phyloP scores from a whole-genome alignment of 2,797 vertebrate species.

The Megaceryle alcyon region DNA sequence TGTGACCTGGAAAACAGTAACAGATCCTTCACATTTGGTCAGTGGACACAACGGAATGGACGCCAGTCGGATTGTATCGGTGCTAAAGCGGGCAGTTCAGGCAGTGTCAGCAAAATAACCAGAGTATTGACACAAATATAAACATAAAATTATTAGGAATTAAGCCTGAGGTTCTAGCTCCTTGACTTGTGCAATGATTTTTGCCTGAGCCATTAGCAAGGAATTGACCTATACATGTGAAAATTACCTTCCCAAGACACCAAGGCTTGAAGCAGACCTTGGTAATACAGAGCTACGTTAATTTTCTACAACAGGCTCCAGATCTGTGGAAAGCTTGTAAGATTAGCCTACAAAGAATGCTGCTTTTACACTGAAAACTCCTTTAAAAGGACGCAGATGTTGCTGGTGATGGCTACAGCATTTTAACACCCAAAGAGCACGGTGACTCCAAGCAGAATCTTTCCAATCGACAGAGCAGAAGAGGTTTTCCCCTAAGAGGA shows the following conservation, averaged over 20 bases:
- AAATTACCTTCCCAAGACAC: neutral
- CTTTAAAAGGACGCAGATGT: neutral
- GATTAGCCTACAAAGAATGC: neutral
- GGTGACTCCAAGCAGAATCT: neutral
- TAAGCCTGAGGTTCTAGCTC: neutral
- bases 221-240: neutral
- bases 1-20: slow-evolving; percentile 79
- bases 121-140: neutral
- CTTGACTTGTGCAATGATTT: neutral
- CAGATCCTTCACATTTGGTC: neutral
- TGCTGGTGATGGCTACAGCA: neutral
- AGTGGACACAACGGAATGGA: accelerated
- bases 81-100: neutral
- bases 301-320: neutral
- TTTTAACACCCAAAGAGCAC: neutral
- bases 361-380: neutral
- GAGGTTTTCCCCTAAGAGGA: neutral
- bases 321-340: neutral
- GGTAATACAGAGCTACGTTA: accelerated
- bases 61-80: accelerated
- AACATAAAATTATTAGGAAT: neutral
- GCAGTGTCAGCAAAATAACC: neutral
- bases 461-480: neutral
- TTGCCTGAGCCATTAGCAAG: neutral
- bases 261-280: accelerated